Base-by-base conservation (phyloP, 2,113 vertebrate genomes). In the Hyla sarda region DNA sequence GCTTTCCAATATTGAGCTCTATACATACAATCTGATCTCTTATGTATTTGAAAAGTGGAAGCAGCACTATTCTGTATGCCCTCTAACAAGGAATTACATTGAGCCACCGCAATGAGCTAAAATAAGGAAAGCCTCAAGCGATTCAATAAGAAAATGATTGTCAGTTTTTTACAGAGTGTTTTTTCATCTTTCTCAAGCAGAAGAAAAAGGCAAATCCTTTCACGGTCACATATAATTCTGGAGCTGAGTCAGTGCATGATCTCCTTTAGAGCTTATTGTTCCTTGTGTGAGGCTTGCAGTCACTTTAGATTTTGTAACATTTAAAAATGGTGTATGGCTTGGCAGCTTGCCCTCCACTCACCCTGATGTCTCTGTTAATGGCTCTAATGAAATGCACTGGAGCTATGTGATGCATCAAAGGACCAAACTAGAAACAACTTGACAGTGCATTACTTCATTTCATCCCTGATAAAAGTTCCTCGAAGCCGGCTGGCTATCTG, bases 151-250 rank as follows among this genome's bases (percentile, higher is more conserved):
- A 78, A 88, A 89, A 87, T 88, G 73, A 87, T 28, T 58, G 56
- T 84, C 71, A 12, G 77, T 50, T 85, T 71, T 67, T 87, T 80
- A 73, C 67, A 48, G 75, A 37, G 12, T 14, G 32, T 88, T 76
- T 88, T 87, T 83, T 92, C 90, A 90, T 92, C 90, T 91, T 85
- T 87, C 78, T n/a, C 77, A 87, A 83, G 65, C 88, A 88, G 87
- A 32, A 73, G 52, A 86, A 60, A 86, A 81, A 80, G 86, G 37
- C 47, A 60, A 86, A 86, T 72, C 52, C 65, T 73, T 80, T 28
- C 34, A 41, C 62, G 8, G 84, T 60, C 37, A 58, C 76, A 86
- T 41, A 81, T 81, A 71, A 86, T 81, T n/a, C 84, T 73, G 77
- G 88, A 82, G 58, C 87, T 88, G 75, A 88, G 0, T 0, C 89